Base-by-base conservation (phyloP, 1,140 invertebrate genomes). In the Marisa cornuarietis region DNA sequence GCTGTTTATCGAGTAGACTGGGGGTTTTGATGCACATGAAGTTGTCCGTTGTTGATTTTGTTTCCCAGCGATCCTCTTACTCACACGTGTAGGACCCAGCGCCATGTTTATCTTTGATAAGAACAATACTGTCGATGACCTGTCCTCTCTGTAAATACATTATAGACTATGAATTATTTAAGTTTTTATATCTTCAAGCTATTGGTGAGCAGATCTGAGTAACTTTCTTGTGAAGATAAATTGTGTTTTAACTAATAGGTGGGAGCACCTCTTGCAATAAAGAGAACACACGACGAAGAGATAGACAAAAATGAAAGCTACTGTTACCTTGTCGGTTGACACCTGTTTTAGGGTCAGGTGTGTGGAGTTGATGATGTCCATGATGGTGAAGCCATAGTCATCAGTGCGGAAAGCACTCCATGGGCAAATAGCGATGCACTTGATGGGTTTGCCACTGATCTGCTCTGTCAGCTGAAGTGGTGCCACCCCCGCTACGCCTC, bases 341-440 rank as follows among this genome's bases (percentile, higher is more conserved):
- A 99, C 94, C 93, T 99, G 97, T 91, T 98, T 95, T 76, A 98
- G 90, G 88, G 96, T 94, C 10, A 99, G 85, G 92, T 99, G 97
- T n/a, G 97, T 96, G 90, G 99, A 99, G 84, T 93, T 92, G 3
- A 94, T 94, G 82, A 85, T 82, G 10, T 93, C 94, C 90, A 99
- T 91, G 78, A 96, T 91, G 0, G 96, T 96, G 90, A 97, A 99
- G 18, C 98, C 98, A 92, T 99, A 99, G 91, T 99, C 97, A 71
- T 93, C 93, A 78, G 93, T 95, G 20, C 95, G 93, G 89, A 95
- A 96, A 5, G 96, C 96, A n/a, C 87, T 88, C 86, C 86, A 89
- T 0, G 61, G 42, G n/a, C n/a, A n/a, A n/a, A n/a, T n/a, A n/a
- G n/a, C n/a, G n/a, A n/a, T n/a, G n/a, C n/a, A n/a, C n/a, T n/a